Evolutionary conservation across 2,888 invertebrate species (phyloP), one percentile per base, ranked within the genome.

Genomic region (Melanostoma mellinum): DNA sequence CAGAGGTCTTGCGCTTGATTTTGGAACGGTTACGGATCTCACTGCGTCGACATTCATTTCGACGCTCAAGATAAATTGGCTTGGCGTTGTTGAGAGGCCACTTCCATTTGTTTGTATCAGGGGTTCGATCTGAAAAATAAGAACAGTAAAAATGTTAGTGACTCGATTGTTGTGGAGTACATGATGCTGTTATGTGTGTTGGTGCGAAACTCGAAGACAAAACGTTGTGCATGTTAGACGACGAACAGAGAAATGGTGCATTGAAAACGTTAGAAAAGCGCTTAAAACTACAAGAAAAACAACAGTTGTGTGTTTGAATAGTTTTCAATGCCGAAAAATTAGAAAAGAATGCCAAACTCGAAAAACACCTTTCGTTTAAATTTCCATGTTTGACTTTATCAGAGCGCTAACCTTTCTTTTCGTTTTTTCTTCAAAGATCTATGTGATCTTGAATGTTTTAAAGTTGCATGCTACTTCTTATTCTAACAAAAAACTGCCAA

Each of bases 1-100:
- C 87, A 0, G 84, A 84, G 9, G 90, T 90, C 86, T 91, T 91
- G 6, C 91, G 89, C 74, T 91, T 91, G 69, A 89, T 89, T 86
- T 91, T 91, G 6, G 91, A 90, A 0, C 91, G 89, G 82, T 89
- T 90, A 2, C 91, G 90, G 44, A 91, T 90, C 79, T 91, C 91
- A 74, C 95, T 93, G 63, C 95, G 94, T 60, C 94, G 92, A 87
- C 95, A 95, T 68, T 95, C 92, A 89, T 96, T 96, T 36, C 97
- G 93, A 86, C 96, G 95, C 89, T 98, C 97, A 78, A 98, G 92
- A 90, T 98, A 98, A 87, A 97, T 97, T 0, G 98, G 98, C 0
- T 97, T 97, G 91, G 85, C 95, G 94, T 96, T 96, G 95, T 89
- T 88, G 6, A 89, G 87, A 40, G 89, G 88, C 91, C 91, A 91